phyloP scores from a whole-genome alignment of 2,113 vertebrate species.

The Atherinomorus stipes region DNA sequence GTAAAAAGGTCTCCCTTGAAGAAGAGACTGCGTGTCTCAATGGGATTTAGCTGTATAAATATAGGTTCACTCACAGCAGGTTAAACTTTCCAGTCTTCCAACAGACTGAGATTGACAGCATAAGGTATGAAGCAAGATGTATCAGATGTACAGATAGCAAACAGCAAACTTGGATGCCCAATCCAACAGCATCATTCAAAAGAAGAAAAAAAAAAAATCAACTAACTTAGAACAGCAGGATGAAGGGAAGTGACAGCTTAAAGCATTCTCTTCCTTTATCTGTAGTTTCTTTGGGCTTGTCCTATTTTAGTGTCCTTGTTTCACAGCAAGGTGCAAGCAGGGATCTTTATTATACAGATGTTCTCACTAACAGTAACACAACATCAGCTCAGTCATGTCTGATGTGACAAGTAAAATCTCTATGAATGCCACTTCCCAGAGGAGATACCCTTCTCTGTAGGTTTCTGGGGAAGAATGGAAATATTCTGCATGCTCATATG shows the following conservation, averaged over 20 bases:
- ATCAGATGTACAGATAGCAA: too few species aligned
- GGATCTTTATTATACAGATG: conserved; percentile 13
- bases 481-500: background rate
- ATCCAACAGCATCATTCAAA: too few species aligned
- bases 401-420: background rate
- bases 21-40: too few species aligned
- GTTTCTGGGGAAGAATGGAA: background rate
- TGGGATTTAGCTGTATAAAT: too few species aligned
- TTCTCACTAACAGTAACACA: background rate
- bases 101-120: conserved; percentile 13
- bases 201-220: too few species aligned
- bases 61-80: too few species aligned
- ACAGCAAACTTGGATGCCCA: too few species aligned
- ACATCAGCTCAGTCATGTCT: conserved; percentile 1
- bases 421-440: background rate
- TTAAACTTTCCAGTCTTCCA: conserved; percentile 1
- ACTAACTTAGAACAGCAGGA: too few species aligned
- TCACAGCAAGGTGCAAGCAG: conserved; percentile 5
- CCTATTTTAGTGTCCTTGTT: background rate
- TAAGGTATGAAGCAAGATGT: conserved; percentile 3
- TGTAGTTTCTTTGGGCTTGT: conserved; percentile 8
- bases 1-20: too few species aligned
- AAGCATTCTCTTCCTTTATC: background rate
- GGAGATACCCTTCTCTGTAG: background rate
- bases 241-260: too few species aligned